A percentile compares a stretch with the other conserved stretches of the same genome.
phyloP scores from a whole-genome alignment of 2,888 invertebrate species.

The Serrognathus titanus region DNA sequence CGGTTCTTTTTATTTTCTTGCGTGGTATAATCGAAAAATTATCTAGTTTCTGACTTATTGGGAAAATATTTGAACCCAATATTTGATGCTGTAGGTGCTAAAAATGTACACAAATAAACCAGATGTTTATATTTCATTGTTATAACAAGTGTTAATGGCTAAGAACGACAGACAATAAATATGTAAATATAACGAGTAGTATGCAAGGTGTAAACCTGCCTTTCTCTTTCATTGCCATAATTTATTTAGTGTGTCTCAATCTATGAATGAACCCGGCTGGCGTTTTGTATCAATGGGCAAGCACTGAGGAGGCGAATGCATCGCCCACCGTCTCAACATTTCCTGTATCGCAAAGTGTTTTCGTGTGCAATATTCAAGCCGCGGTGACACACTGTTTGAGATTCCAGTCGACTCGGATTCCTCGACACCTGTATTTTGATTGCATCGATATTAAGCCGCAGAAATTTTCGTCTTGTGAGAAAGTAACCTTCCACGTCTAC shows the following conservation, averaged over 20 bases:
- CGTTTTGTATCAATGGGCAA: constrained; percentile 29
- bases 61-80: background rate
- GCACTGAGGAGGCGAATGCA: constrained; percentile 27
- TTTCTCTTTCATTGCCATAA: constrained; percentile 34
- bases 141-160: constrained; percentile 25
- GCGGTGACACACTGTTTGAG: constrained; percentile 22
- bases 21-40: too few relatives aligned
- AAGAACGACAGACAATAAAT: constrained; percentile 29
- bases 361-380: constrained; percentile 14
- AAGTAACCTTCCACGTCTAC: background rate
- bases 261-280: constrained; percentile 30
- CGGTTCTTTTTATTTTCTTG: too few relatives aligned
- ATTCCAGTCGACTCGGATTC: background rate
- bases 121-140: constrained; percentile 22
- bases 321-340: constrained; percentile 29
- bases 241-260: constrained; percentile 32
- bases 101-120: constrained; percentile 10
- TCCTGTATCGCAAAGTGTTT: constrained; percentile 24
- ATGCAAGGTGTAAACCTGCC: constrained; percentile 32
- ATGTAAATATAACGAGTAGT: constrained; percentile 32
- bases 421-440: background rate
- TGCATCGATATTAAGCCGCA: constrained; percentile 11
- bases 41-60: background rate
- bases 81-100: background rate
- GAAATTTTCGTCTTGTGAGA: constrained; percentile 9